Base-by-base conservation (phyloP, 2,888 invertebrate species). In the Pseudolycoriella hygida region DNA sequence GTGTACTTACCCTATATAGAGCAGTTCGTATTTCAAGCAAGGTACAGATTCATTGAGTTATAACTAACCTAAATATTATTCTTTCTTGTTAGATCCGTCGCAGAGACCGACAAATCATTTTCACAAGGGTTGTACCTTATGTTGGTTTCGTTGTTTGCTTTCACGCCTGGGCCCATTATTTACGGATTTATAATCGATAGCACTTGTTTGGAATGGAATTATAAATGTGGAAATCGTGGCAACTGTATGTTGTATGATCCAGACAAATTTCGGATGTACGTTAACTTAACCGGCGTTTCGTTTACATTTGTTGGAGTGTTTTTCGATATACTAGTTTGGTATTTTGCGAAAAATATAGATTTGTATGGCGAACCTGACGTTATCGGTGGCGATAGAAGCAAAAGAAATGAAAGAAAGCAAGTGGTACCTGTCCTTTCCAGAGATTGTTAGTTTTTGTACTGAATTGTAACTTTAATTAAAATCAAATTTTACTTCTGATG, bases 91-190 rank as follows among this genome's bases (percentile, higher is more conserved):
- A 73, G 78, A 49, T 69, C 73, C 46, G 76, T 78, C 6, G 66
- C 71, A 10, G 66, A 67, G 1, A 66, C 69, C 49, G 77, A 78
- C 52, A 78, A 78, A 56, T 72, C 76, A 10, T 71, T 78, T 53
- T 74, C 77, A 0, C 74, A 77, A 56, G 78, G 77, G 1, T 60
- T 78, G 19, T 67, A 72, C 0, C 61, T 77, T 1, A 72, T 76
- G 62, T 60, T 76, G 55, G 60, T 77, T 41, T 76, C 76, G 42
- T 53, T 77, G 18, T 70, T 77, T 52, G 76, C 75, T 2, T 64
- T 79, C 47, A 77, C 80, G 48, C 81, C 81, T 1, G 78, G 77
- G 4, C 80, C 81, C 1, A 76, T 81, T 46, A 61, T 80, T 40
- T 64, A 59, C 48, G 81, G 81, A 1, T 69, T 72, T 12, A 69